Base-by-base conservation (phyloP, 2,113 vertebrate genomes). In the Ammodytes marinus region DNA sequence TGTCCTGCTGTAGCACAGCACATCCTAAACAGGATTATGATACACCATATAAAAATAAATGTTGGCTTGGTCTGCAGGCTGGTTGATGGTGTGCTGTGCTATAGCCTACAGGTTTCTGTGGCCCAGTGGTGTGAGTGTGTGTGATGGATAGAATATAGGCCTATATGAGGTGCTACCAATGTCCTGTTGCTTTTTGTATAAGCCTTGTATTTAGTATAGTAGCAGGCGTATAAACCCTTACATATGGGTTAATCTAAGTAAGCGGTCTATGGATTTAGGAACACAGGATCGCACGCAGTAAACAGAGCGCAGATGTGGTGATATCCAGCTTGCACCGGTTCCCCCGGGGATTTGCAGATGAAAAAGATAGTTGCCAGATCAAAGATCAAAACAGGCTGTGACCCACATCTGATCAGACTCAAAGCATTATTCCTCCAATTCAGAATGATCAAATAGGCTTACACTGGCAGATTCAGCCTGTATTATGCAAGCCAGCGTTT, bases 31-130 rank as follows among this genome's bases (percentile, higher is more conserved):
- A 5, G 58, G 46, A 80, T 74, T 60, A 54, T 69, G 81, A 82
- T 80, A 81, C 81, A 65, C 50, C 17, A 37, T 58, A 10, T 57
- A 61, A 59, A 82, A 88, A 80, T 83, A 74, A 72, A 77, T 53
- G 61, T 47, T 76, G 65, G 63, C 64, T 69, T 37, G 9, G 40
- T 15, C 13, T 69, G 55, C 42, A 17, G 8, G 52, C 49, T 37
- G 14, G 53, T 11, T 14, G 39, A 39, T 39, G 39, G 61, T 40
- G 42, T 37, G 27, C 27, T 27, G 27, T 27, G 27, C 27, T 27
- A 27, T 27, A 42, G 49, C 47, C 40, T 9, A 42, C 69, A 73
- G n/a, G 39, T 67, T 15, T 53, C 5, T 70, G 12, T 70, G 74
- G 52, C 46, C 73, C 50, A 40, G 53, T 46, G 50, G 14, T 71